Percentiles rank a stretch among this genome's conserved stretches.
Evolutionary conservation across 2,888 invertebrate genomes (phyloP).

Genomic region (Limnephilus auricula): DNA sequence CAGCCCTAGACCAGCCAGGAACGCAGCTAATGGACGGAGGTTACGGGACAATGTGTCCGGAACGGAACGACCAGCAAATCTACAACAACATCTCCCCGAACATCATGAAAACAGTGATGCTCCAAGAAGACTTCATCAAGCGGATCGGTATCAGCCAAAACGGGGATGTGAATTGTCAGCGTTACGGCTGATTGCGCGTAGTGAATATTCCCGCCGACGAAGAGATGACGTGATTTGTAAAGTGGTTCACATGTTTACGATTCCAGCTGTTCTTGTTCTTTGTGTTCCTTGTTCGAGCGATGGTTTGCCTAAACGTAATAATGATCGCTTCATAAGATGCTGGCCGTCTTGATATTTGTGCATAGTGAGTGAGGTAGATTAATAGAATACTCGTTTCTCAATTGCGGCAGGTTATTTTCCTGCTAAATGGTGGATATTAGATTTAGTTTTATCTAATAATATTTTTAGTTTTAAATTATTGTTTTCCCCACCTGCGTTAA

Average conservation of each 20-base stretch:
- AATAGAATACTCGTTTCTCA: constrained; percentile 15
- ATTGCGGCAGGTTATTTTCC: constrained; percentile 1
- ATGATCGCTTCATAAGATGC: constrained; percentile 29
- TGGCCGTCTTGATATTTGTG: constrained; percentile 2
- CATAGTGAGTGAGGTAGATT: neutral
- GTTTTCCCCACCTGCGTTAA: neutral
- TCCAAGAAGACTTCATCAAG: constrained; percentile 78
- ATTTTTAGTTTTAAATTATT: constrained; percentile 26
- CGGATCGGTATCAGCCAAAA: constrained; percentile 78
- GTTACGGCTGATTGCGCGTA: constrained; percentile 48
- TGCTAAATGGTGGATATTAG: constrained; percentile 15
- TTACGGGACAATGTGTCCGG: constrained; percentile 60
- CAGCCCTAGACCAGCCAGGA: constrained; percentile 85
- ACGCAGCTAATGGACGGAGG: constrained; percentile 73
- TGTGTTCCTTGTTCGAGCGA: constrained; percentile 37
- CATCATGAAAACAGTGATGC: constrained; percentile 77
- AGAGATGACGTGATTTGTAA: constrained; percentile 35
- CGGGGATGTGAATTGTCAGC: constrained; percentile 72
- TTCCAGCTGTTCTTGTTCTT: constrained; percentile 35
- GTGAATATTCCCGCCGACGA: neutral
- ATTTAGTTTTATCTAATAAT: constrained; percentile 14
- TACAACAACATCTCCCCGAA: constrained; percentile 74
- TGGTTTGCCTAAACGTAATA: constrained; percentile 16
- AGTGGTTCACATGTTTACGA: constrained; percentile 38
- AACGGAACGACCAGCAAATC: constrained; percentile 69